These are phyloP conservation scores for Agrilus planipennis DNA, from an alignment of 1,140 invertebrate genomes.

Conservation along the genomic window DNA sequence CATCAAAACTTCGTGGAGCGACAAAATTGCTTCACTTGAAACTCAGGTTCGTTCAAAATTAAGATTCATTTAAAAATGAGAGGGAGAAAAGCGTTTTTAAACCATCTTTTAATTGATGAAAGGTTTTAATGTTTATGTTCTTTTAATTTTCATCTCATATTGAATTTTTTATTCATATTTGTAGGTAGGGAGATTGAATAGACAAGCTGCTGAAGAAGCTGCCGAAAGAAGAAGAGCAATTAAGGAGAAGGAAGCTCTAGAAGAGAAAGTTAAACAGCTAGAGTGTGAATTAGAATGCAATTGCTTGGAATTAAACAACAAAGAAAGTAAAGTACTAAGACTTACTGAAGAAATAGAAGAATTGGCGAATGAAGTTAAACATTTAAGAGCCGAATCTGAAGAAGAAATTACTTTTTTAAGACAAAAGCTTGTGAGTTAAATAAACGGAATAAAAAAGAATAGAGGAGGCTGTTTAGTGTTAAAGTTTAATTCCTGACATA, in stretches of 20 bases:
- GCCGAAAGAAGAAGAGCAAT: slow-evolving; percentile 62
- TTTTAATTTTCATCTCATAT: slow-evolving; percentile 8
- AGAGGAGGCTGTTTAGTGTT: too few relatives aligned
- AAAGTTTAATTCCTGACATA: not conserved
- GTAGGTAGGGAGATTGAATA: slow-evolving; percentile 58
- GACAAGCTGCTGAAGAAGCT: slow-evolving; percentile 70
- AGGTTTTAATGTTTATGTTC: not conserved
- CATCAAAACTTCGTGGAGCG: slow-evolving; percentile 81
- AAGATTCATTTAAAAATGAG: too few relatives aligned
- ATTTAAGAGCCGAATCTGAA: slow-evolving; percentile 45
- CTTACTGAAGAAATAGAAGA: slow-evolving; percentile 51
- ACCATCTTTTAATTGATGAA: not conserved
- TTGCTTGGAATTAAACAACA: slow-evolving; percentile 53
- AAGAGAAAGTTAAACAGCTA: slow-evolving; percentile 49
- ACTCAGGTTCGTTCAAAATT: slow-evolving; percentile 49
- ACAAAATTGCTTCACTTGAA: slow-evolving; percentile 73
- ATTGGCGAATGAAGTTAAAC: slow-evolving; percentile 47
- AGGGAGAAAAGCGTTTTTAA: not conserved
- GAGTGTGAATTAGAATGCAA: slow-evolving; percentile 58
- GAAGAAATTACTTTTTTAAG: slow-evolving; percentile 49
- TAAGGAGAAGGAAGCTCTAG: slow-evolving; percentile 51
- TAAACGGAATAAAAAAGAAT: slow-evolving; percentile 19
- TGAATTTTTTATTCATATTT: not conserved
- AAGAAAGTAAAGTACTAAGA: slow-evolving; percentile 51
- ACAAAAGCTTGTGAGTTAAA: slow-evolving; percentile 53